Evolutionary conservation across 2,888 invertebrate genomes (phyloP).

Genomic region (Thera britannica): DNA sequence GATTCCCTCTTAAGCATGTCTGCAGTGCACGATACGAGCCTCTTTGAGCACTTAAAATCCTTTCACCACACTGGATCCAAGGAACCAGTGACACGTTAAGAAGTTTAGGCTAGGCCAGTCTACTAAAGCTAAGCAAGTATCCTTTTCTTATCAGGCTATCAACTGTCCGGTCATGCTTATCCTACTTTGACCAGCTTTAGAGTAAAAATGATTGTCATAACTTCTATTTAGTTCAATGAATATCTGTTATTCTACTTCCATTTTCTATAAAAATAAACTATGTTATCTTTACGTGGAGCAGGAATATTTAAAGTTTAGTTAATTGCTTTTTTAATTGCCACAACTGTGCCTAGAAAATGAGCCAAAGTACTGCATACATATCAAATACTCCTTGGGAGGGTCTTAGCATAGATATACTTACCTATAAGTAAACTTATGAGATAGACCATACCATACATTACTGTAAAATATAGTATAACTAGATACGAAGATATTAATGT

Average conservation of each 20-base stretch:
- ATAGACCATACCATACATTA: neutral
- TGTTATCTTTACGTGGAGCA: neutral
- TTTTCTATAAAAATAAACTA: neutral
- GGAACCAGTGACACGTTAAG: too few species aligned
- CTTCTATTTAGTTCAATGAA: neutral
- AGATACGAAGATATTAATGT: neutral
- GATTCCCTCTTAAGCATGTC: too few species aligned
- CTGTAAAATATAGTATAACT: neutral
- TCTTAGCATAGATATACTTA: conserved; percentile 19
- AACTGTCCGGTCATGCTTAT: neutral
- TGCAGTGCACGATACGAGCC: too few species aligned
- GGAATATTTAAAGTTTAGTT: neutral
- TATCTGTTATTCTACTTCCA: conserved; percentile 1
- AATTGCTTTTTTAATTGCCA: conserved; percentile 51
- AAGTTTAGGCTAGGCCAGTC: neutral
- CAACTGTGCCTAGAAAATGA: conserved; percentile 74
- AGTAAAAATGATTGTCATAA: neutral
- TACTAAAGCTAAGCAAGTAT: neutral
- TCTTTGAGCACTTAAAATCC: too few species aligned
- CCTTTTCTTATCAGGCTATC: neutral
- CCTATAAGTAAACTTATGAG: neutral
- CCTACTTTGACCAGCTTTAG: neutral
- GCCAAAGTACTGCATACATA: conserved; percentile 70
- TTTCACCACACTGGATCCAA: too few species aligned
- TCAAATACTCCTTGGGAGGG: conserved; percentile 61